Base-by-base conservation (phyloP, 2,113 vertebrate species). In the Entelurus aequoreus region DNA sequence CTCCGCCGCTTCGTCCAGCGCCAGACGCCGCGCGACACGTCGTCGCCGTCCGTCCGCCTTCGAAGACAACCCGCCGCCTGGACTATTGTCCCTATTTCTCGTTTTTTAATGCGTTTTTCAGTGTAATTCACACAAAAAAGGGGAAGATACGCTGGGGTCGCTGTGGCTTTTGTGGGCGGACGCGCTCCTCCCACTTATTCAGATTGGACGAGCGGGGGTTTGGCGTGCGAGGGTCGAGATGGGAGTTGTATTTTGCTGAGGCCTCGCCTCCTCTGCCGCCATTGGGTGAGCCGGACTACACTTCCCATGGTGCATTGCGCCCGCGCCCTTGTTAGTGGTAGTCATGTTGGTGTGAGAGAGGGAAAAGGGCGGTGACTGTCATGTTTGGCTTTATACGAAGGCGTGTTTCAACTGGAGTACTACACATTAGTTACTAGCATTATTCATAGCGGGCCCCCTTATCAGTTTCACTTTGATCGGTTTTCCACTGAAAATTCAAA, bases 151-250 rank as follows among this genome's bases (percentile, higher is more conserved):
- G 77, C 71, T 72, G 72, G 84, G 79, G 86, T 80, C 81, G 84
- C 82, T 81, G 83, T 87, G 84, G 85, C 86, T 89, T 87, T 90
- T 88, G 86, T 91, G 89, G 90, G 90, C 89, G 89, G 89, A 89
- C 67, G 71, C 79, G 86, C 88, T 84, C 90, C 91, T 88, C 91
- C 90, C 87, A 88, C 86, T 76, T 90, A 89, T 90, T 90, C 89
- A 91, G 88, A 92, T 91, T 89, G 89, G 88, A 87, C 74, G 82
- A 75, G 28, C 28, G 68, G 74, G 76, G 53, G 56, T 75, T 78
- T 80, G 65, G 83, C 72, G 66, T 80, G 84, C 88, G 90, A 85
- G 74, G 77, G 87, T 86, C 65, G 68, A 79, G 71, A 86, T 91
- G 91, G 91, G 89, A 88, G 84, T 87, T 91, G 91, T 92, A 92